These are phyloP conservation scores for Drosophila imparisetae DNA, from an alignment of 2,888 invertebrate genomes.

Conservation along the genomic window DNA sequence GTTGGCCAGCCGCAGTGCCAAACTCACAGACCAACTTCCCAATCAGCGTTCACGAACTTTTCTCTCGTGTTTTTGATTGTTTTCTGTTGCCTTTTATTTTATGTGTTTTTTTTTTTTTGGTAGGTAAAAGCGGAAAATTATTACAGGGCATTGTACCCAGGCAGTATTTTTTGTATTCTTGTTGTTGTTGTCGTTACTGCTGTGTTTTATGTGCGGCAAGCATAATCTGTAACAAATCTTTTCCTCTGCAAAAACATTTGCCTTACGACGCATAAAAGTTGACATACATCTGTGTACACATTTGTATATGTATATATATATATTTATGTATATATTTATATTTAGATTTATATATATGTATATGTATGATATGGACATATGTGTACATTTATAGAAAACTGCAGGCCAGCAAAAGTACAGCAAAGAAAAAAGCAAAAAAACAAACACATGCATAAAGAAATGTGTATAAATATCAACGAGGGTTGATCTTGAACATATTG, in stretches of 20 bases:
- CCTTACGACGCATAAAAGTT: slow-evolving; percentile 75
- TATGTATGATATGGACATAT: background rate
- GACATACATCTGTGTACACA: slow-evolving; percentile 49
- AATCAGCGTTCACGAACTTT: slow-evolving; percentile 54
- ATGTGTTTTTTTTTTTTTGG: slow-evolving; percentile 16
- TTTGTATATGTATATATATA: background rate
- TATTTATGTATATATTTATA: background rate
- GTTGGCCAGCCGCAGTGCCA: slow-evolving; percentile 65
- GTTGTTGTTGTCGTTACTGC: slow-evolving; percentile 16
- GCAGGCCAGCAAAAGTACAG: slow-evolving; percentile 43
- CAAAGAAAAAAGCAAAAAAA: slow-evolving; percentile 5
- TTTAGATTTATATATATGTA: background rate
- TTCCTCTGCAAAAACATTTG: slow-evolving; percentile 73
- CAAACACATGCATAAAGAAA: slow-evolving; percentile 30
- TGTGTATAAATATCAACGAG: slow-evolving; percentile 24
- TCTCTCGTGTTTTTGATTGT: slow-evolving; percentile 16
- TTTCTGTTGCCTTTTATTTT: slow-evolving; percentile 32
- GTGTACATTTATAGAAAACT: slow-evolving; percentile 48
- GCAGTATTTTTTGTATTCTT: slow-evolving; percentile 13
- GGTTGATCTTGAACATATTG: background rate
- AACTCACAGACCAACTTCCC: slow-evolving; percentile 55
- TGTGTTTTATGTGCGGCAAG: slow-evolving; percentile 56
- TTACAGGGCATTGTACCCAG: slow-evolving; percentile 50
- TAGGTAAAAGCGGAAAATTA: slow-evolving; percentile 65
- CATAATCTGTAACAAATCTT: slow-evolving; percentile 78